These are phyloP conservation scores for Gyps fulvus DNA, from an alignment of 2,113 vertebrate genomes.

Conservation along the genomic window DNA sequence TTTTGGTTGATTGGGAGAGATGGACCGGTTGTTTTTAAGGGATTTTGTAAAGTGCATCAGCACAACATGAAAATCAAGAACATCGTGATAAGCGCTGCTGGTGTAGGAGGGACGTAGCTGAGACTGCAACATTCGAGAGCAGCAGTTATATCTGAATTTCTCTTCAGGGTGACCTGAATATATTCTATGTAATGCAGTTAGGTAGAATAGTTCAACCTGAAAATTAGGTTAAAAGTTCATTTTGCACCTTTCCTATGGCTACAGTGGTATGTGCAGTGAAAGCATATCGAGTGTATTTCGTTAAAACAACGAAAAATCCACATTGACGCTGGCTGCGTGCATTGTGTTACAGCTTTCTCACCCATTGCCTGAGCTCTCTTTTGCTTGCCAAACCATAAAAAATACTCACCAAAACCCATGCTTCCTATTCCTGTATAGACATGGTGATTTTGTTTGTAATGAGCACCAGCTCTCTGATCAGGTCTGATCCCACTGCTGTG, in stretches of 20 bases:
- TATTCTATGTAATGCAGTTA: not conserved
- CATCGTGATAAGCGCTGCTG: not conserved
- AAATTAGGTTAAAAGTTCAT: not conserved
- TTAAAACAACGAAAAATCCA: not conserved
- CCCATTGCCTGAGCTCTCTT: not conserved
- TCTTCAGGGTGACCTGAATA: not conserved
- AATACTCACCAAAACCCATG: not conserved
- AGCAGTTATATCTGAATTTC: not conserved
- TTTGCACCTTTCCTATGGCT: not conserved
- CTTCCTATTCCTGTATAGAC: not conserved
- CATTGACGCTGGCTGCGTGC: not conserved
- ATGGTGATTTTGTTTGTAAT: not conserved
- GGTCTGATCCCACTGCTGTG: not conserved
- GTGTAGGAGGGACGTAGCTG: not conserved
- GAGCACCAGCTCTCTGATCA: not conserved
- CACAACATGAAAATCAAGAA: not conserved
- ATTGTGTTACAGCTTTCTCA: not conserved
- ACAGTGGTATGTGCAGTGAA: not conserved
- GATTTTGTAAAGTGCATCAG: not conserved
- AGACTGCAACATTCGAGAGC: not conserved
- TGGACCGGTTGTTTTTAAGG: not conserved
- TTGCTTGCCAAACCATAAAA: not conserved
- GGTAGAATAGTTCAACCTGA: not conserved
- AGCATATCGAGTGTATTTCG: not conserved
- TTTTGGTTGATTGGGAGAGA: not conserved